Base-by-base conservation (phyloP, 1,140 invertebrate species). In the Polypedilum pembai region DNA sequence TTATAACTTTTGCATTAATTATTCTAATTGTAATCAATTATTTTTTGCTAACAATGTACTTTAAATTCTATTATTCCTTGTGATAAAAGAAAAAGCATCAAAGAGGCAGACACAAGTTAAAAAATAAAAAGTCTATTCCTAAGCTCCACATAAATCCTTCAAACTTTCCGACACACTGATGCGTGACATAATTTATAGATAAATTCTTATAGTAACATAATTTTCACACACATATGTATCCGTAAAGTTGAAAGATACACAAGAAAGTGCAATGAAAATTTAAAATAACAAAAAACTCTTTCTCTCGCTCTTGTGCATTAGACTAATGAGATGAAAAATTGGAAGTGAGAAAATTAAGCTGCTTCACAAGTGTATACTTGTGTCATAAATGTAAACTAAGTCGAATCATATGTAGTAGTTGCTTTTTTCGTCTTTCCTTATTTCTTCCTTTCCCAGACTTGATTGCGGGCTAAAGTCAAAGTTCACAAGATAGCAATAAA, bases 121-220 rank as follows among this genome's bases (percentile, higher is more conserved):
- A 56, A 56, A 1, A 45, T 8, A 2, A 45, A 15, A 56, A 56
- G 4, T n/a, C 4, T 56, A 56, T 4, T n/a, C 45, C 12, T 56
- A 12, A 56, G 45, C 45, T 56, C 12, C 15, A n/a, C 45, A 56
- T 56, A 56, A 56, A 56, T 56, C 45, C 45, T 56, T 56, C 45
- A 56, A 56, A 56, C 12, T 15, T 56, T 56, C 45, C n/a, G 45
- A 56, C 45, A 56, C n/a, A 56, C 12, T 56, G 45, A 12, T 56
- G 45, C 45, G 45, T 56, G 45, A 56, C 45, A 56, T 56, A 56
- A 56, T 56, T 56, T 56, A 56, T 56, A 56, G 45, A 56, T 56
- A 56, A 56, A 56, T 3, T 33, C 5, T 56, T 45, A 8, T 45
- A 12, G 41, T 12, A 56, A 56, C 45, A n/a, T n/a, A n/a, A n/a